Conservation (phyloP, 2,888 invertebrate species). For the Hesperia comma region DNA sequence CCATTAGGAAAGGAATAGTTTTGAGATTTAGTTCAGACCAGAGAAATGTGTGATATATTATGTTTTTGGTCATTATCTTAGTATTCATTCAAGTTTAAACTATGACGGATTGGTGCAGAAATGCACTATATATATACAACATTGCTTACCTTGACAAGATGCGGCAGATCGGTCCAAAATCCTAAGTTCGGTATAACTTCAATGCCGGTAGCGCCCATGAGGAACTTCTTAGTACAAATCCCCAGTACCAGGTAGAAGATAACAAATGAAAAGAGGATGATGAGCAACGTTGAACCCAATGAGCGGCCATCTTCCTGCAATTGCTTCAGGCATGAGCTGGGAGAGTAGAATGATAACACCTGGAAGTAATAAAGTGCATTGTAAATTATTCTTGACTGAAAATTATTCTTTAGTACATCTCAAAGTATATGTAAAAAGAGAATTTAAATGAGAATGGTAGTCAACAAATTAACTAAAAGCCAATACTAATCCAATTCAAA, state of each 20-base stretch:
- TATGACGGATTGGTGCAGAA: too few species aligned
- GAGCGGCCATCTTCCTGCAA: constrained; percentile 76
- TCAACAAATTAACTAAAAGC: too few species aligned
- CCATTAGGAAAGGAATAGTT: too few species aligned
- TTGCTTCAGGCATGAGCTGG: constrained; percentile 72
- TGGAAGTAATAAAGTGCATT: constrained; percentile 56
- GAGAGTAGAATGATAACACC: constrained; percentile 80
- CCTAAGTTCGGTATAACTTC: constrained; percentile 89
- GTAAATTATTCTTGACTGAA: background rate
- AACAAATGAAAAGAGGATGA: constrained; percentile 84
- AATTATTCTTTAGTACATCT: too few species aligned
- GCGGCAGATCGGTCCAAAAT: constrained; percentile 89
- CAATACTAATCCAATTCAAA: too few species aligned
- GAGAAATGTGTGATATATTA: too few species aligned
- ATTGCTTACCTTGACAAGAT: constrained; percentile 85
- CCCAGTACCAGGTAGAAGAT: constrained; percentile 87
- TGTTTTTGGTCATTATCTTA: too few species aligned
- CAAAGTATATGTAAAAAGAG: too few species aligned
- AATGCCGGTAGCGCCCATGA: constrained; percentile 88
- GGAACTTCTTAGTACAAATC: constrained; percentile 85
- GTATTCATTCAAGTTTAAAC: too few species aligned
- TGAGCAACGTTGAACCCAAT: constrained; percentile 85
- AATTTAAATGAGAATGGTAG: too few species aligned
- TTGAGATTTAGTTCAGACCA: too few species aligned
- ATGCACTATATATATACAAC: background rate